These are phyloP conservation scores for Listronotus bonariensis DNA, from an alignment of 1,140 invertebrate genomes.

Conservation along the genomic window DNA sequence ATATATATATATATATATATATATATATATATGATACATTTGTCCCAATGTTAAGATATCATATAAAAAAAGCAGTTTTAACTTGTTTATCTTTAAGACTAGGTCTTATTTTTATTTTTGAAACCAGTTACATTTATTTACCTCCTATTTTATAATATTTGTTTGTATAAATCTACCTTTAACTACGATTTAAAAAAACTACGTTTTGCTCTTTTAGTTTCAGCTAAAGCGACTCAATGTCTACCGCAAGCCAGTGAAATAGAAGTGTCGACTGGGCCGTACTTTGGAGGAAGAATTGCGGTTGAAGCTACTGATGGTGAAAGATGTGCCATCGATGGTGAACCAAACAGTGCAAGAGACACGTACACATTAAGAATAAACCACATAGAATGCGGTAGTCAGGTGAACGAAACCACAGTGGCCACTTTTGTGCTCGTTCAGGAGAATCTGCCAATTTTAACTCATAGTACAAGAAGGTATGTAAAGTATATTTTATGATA, in stretches of 20 bases:
- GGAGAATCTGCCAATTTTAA: slow-evolving; percentile 78
- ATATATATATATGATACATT: no score
- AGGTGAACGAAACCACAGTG: slow-evolving; percentile 73
- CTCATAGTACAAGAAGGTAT: slow-evolving; percentile 73
- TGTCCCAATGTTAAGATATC: no score
- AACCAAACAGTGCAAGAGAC: slow-evolving; percentile 67
- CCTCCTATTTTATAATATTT: no score
- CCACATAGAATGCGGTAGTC: slow-evolving; percentile 75
- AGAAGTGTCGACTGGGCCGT: slow-evolving; percentile 77
- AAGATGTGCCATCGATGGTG: slow-evolving; percentile 65
- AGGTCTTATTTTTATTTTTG: no score
- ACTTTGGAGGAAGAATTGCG: slow-evolving; percentile 74
- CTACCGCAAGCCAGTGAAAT: slow-evolving; percentile 76
- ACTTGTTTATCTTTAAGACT: no score
- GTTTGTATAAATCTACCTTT: no score
- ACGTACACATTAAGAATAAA: slow-evolving; percentile 74
- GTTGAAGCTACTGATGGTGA: slow-evolving; percentile 71
- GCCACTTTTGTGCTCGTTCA: slow-evolving; percentile 80
- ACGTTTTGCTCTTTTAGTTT: slow-evolving; percentile 62
- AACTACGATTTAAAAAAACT: neutral
- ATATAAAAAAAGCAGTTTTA: no score
- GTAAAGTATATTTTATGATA: slow-evolving; percentile 2
- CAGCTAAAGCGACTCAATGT: slow-evolving; percentile 74
- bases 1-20: no score
- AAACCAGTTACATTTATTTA: no score